A percentile compares a stretch with the other conserved stretches of the same genome.
Evolutionary conservation across 1,140 invertebrate species (phyloP).

Genomic region (Oppia nitens): DNA sequence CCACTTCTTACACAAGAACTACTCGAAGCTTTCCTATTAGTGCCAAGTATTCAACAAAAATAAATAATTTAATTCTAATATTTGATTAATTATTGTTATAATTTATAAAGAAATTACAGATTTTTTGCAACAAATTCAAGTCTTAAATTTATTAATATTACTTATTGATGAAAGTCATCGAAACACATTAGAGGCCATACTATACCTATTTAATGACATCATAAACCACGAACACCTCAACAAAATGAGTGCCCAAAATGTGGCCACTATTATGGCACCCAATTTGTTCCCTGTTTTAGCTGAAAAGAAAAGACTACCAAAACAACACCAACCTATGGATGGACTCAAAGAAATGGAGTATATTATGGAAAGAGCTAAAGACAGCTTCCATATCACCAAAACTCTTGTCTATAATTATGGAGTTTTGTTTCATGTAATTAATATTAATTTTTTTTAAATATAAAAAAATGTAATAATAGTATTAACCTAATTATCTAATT

Average conservation of each 20-base stretch:
- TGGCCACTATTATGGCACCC: conserved; percentile 60
- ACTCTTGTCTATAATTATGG: neutral
- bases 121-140: neutral
- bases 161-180: neutral
- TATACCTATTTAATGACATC: neutral
- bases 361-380: neutral
- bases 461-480: no score
- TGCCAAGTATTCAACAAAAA: no score
- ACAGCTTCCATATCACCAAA: neutral
- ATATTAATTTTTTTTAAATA: neutral
- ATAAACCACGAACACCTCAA: conserved; percentile 30
- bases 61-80: no score
- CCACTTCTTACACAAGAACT: neutral
- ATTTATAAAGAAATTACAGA: neutral
- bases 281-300: conserved; percentile 48
- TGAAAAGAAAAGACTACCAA: neutral
- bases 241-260: conserved; percentile 59
- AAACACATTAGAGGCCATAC: neutral
- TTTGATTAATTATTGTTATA: no score
- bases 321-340: no score
- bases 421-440: neutral
- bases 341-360: neutral
- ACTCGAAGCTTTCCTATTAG: neutral
- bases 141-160: neutral
- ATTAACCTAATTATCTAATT: no score